Conservation (phyloP, 92 coral and sea anemone species). For the Scolanthus callimorphus region DNA sequence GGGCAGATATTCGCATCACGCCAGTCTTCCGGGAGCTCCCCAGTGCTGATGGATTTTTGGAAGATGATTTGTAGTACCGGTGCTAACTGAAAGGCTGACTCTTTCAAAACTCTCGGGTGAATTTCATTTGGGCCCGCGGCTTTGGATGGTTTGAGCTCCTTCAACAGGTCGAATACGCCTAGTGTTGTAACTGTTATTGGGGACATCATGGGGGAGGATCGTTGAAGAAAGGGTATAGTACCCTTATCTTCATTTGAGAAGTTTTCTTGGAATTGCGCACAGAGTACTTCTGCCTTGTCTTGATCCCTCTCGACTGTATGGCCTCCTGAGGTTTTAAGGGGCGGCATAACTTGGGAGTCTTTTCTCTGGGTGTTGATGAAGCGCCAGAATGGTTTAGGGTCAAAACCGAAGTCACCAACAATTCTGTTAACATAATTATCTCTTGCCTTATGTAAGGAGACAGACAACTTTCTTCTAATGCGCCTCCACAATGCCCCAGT, state of each 20-base stretch:
- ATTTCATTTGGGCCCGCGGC: slow-evolving; percentile 14
- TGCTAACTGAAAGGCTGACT: slow-evolving; percentile 3
- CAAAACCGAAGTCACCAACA: slow-evolving; percentile 3
- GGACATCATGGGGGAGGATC: neutral
- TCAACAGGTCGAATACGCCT: neutral
- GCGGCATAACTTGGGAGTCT: slow-evolving; percentile 29
- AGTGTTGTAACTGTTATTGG: neutral
- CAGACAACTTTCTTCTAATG: slow-evolving; percentile 7
- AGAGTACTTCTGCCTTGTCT: slow-evolving; percentile 9
- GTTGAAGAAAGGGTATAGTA: too few relatives aligned
- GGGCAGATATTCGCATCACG: slow-evolving; percentile 26
- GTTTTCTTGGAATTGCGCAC: neutral
- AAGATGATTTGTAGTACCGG: slow-evolving; percentile 8
- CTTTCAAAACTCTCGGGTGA: slow-evolving; percentile 11
- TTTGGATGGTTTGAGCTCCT: neutral
- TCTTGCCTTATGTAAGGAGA: slow-evolving; percentile 6
- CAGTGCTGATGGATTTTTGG: slow-evolving; percentile 6
- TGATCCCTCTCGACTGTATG: slow-evolving; percentile 1
- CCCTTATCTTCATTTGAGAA: neutral
- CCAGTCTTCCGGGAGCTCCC: slow-evolving; percentile 19
- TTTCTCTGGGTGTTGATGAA: slow-evolving; percentile 25
- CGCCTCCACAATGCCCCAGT: slow-evolving; percentile 5
- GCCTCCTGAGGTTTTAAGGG: slow-evolving; percentile 17
- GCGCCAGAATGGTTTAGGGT: slow-evolving; percentile 8
- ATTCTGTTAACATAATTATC: too few relatives aligned